Conservation (phyloP, 2,888 invertebrate genomes). For the Tiliacea aurago region DNA sequence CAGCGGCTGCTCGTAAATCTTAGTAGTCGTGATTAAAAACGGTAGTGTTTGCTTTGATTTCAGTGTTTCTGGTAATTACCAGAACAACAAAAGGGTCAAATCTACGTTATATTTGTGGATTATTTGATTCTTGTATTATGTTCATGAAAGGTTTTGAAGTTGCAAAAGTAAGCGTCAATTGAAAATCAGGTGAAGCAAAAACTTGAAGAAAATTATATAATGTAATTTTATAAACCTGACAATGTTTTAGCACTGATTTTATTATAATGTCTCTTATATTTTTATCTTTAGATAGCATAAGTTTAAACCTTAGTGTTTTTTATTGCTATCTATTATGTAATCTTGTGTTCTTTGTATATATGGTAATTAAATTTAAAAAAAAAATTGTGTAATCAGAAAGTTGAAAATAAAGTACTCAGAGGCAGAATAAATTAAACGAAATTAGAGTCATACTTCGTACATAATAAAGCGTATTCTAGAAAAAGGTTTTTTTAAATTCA, state of each 20-base stretch:
- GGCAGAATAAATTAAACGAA: no score
- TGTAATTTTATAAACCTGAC: not conserved
- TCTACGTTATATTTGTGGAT: constrained; percentile 1
- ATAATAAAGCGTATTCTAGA: not conserved
- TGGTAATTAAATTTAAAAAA: no score
- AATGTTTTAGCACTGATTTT: not conserved
- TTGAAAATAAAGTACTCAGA: no score
- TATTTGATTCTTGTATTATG: not conserved
- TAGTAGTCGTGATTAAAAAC: constrained; percentile 41
- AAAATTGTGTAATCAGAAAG: no score
- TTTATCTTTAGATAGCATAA: no score
- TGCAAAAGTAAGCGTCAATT: not conserved
- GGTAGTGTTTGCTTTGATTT: constrained; percentile 46
- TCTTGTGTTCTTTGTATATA: no score
- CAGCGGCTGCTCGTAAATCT: constrained; percentile 63
- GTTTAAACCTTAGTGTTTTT: no score
- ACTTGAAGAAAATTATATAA: not conserved
- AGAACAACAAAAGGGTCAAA: not conserved
- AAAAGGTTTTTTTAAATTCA: not conserved
- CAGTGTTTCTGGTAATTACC: constrained; percentile 15
- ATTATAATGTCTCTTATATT: not conserved
- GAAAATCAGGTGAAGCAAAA: not conserved
- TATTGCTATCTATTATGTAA: no score
- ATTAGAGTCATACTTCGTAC: not conserved
- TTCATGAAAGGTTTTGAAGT: not conserved